Conservation (phyloP, 2,113 vertebrate genomes). For the Cinclus cinclus region DNA sequence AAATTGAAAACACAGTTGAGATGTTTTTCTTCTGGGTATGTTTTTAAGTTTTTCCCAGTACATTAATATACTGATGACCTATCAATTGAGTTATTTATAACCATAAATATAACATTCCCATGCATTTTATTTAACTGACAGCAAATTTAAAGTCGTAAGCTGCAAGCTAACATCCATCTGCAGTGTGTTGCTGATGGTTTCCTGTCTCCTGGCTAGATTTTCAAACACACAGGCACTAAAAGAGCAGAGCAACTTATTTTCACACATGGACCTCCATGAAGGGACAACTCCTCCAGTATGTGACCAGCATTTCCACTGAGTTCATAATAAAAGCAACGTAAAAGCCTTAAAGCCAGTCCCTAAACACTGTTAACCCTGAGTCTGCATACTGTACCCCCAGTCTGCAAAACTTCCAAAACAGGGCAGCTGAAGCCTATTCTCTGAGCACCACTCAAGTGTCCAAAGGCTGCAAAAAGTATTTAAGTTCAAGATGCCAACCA, state of each 20-base stretch:
- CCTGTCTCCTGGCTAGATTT: neutral
- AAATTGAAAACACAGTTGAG: neutral
- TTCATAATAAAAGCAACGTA: neutral
- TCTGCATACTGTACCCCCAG: neutral
- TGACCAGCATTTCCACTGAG: neutral
- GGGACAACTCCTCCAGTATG: neutral
- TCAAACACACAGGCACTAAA: neutral
- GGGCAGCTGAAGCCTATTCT: neutral
- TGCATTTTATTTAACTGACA: neutral
- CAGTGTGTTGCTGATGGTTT: neutral
- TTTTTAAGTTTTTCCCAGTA: neutral
- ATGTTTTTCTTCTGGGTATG: accelerated
- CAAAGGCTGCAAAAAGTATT: neutral
- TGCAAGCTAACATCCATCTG: neutral
- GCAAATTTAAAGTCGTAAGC: neutral
- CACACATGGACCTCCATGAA: neutral
- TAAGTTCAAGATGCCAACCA: neutral
- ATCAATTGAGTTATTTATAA: neutral
- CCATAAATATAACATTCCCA: neutral
- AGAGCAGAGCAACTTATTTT: neutral
- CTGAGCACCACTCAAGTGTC: neutral
- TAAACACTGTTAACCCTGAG: neutral
- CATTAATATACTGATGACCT: neutral
- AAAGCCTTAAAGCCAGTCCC: neutral
- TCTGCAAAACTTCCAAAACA: neutral